These are phyloP conservation scores for Drosophila neonasuta DNA, from an alignment of 2,888 invertebrate genomes.

Conservation along the genomic window DNA sequence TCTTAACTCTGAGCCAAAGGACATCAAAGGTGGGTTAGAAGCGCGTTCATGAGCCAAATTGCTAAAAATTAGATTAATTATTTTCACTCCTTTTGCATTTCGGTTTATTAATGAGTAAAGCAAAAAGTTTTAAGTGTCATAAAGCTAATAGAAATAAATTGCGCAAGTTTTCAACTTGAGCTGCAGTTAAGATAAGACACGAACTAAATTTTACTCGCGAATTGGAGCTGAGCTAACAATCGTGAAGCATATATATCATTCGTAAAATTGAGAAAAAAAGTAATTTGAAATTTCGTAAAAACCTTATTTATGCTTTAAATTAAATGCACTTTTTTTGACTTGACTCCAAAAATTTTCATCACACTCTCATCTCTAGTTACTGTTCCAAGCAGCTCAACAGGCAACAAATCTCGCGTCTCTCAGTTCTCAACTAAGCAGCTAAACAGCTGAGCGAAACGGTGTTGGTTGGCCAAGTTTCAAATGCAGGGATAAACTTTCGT, in stretches of 20 bases:
- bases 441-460: constrained; percentile 13
- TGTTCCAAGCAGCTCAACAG: not conserved
- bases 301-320: no score
- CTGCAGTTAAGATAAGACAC: not conserved
- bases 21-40: not conserved
- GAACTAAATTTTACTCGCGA: not conserved
- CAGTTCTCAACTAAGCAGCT: constrained; percentile 7
- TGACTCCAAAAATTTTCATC: not conserved
- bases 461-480: constrained; percentile 14
- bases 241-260: no score
- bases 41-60: not conserved
- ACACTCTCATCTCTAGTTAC: not conserved
- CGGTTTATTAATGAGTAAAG: not conserved
- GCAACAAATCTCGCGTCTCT: not conserved
- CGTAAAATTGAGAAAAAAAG: no score
- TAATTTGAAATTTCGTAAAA: no score
- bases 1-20: not conserved
- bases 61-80: not conserved
- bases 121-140: not conserved
- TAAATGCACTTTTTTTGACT: not conserved
- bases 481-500: constrained; percentile 17
- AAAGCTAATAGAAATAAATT: constrained; percentile 1
- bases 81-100: not conserved
- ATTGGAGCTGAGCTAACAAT: not conserved
- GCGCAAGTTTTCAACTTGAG: not conserved